phyloP scores from a whole-genome alignment of 2,888 invertebrate species.

The Corythucha ciliata region DNA sequence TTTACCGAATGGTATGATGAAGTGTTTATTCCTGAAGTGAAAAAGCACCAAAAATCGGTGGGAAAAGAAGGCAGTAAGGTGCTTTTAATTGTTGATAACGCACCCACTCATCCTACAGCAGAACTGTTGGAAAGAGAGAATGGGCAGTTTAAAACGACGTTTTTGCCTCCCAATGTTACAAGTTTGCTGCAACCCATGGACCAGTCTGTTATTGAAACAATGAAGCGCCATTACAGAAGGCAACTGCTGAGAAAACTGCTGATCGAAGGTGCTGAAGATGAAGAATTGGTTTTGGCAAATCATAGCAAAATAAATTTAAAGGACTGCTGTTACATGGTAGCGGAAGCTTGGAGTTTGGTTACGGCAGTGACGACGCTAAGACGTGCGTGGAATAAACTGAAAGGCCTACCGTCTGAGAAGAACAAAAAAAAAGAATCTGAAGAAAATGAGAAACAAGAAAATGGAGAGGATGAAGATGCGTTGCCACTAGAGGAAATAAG shows the following conservation, averaged over 20 bases:
- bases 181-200: constrained; percentile 32
- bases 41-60: constrained; percentile 23
- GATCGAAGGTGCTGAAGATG: not conserved
- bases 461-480: constrained; percentile 23
- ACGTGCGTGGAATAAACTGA: constrained; percentile 15
- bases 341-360: constrained; percentile 27
- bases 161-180: constrained; percentile 33
- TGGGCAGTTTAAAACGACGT: no score
- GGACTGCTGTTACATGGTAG: constrained; percentile 15
- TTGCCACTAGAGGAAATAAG: constrained; percentile 16
- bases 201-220: constrained; percentile 33
- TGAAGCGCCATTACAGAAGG: constrained; percentile 33
- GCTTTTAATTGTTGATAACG: constrained; percentile 25
- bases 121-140: constrained; percentile 3
- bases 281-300: constrained; percentile 8
- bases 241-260: constrained; percentile 25
- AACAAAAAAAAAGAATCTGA: constrained; percentile 11
- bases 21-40: constrained; percentile 27
- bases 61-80: constrained; percentile 27
- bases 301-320: constrained; percentile 26
- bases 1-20: constrained; percentile 18
- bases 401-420: constrained; percentile 20
- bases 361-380: constrained; percentile 17
- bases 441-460: constrained; percentile 25
- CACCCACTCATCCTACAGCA: constrained; percentile 22